Evolutionary conservation across 2,888 invertebrate species (phyloP).

Genomic region (Athetis lepigone): DNA sequence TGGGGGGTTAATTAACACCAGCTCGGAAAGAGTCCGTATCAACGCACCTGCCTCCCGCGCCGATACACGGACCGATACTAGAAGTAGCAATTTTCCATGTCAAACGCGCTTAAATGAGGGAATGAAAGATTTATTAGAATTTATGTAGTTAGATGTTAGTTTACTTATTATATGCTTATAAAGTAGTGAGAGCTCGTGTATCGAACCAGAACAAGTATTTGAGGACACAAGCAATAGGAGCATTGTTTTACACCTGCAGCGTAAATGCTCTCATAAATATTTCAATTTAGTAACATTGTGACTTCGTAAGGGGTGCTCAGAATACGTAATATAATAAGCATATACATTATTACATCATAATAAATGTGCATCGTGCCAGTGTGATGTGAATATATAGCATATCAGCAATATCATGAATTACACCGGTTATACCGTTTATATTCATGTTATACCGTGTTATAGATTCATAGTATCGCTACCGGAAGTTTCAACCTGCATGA

Average conservation of each 20-base stretch:
- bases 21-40: slow-evolving; percentile 72
- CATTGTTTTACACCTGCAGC: slow-evolving; percentile 20
- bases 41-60: slow-evolving; percentile 76
- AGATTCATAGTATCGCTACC: slow-evolving; percentile 24
- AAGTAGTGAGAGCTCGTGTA: slow-evolving; percentile 25
- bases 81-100: slow-evolving; percentile 70
- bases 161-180: slow-evolving; percentile 29
- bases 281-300: slow-evolving; percentile 30
- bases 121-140: slow-evolving; percentile 59
- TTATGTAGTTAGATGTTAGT: slow-evolving; percentile 35
- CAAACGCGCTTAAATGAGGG: slow-evolving; percentile 57
- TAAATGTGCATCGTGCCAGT: slow-evolving; percentile 11
- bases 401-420: slow-evolving; percentile 6
- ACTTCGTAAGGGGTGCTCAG: slow-evolving; percentile 11
- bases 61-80: slow-evolving; percentile 51
- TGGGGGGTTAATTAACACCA: slow-evolving; percentile 82
- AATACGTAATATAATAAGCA: slow-evolving; percentile 12
- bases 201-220: slow-evolving; percentile 9
- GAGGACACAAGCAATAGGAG: not conserved
- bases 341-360: slow-evolving; percentile 12
- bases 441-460: slow-evolving; percentile 4
- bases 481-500: slow-evolving; percentile 44
- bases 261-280: slow-evolving; percentile 20
- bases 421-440: slow-evolving; percentile 18
- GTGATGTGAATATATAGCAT: slow-evolving; percentile 15